These are phyloP conservation scores for Hofmannophila pseudospretella DNA, from an alignment of 2,888 invertebrate genomes.

Conservation along the genomic window DNA sequence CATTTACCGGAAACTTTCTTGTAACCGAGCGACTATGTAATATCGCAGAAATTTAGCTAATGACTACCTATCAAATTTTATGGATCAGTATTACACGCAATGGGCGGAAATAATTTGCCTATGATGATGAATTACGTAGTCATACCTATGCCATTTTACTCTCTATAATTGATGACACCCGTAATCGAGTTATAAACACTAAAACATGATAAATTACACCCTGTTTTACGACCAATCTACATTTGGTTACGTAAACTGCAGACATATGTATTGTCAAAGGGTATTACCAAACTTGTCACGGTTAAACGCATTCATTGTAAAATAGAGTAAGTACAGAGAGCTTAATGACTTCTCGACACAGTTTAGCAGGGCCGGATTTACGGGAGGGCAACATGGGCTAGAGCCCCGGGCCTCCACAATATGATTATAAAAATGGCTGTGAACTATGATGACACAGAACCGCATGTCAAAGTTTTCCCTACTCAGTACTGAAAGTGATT, in stretches of 20 bases:
- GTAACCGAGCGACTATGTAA: background rate
- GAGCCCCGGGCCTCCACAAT: no score
- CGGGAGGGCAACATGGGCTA: no score
- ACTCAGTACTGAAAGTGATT: no score
- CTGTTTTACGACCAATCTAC: conserved; percentile 10
- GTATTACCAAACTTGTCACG: conserved; percentile 4
- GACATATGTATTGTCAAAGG: conserved; percentile 11
- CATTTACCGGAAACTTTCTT: background rate
- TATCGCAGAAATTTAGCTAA: background rate
- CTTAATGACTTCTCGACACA: conserved; percentile 31
- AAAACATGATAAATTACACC: conserved; percentile 18
- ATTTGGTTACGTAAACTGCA: conserved; percentile 13
- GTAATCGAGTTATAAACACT: conserved; percentile 17
- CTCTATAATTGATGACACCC: conserved; percentile 17
- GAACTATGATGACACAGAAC: no score
- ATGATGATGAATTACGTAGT: conserved; percentile 6
- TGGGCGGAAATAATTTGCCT: background rate
- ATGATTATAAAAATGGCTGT: no score
- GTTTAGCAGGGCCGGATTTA: no score
- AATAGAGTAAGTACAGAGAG: conserved; percentile 21
- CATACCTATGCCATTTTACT: conserved; percentile 13
- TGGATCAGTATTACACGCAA: background rate
- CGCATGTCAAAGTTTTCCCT: no score
- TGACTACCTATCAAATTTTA: no score
- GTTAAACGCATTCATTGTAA: conserved; percentile 16